Percentiles rank a stretch among this genome's conserved stretches.
These are phyloP conservation scores for Tenebrio molitor DNA, from an alignment of 1,140 invertebrate species.

Conservation along the genomic window DNA sequence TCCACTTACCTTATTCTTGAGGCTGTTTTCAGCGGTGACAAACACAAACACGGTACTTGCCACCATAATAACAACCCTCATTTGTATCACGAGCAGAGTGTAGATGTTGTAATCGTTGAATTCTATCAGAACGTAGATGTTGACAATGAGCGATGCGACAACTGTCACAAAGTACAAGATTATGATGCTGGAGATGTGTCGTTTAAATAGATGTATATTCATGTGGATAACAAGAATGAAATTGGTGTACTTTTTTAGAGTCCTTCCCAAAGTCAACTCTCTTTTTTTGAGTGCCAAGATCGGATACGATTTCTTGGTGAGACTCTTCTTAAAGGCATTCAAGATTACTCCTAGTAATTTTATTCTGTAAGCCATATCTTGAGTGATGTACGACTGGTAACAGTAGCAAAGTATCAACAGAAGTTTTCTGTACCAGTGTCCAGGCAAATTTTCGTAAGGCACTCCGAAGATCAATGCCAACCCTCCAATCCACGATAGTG, in stretches of 20 bases:
- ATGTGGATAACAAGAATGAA: background rate
- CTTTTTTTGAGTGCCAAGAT: background rate
- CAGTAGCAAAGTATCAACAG: background rate
- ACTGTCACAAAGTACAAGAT: background rate
- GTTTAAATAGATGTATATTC: background rate
- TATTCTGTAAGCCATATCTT: background rate
- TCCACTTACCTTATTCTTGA: background rate
- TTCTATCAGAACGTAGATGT: background rate
- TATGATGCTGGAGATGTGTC: background rate
- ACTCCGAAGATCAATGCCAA: background rate
- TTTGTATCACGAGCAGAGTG: background rate
- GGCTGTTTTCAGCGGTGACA: background rate
- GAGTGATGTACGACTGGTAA: background rate
- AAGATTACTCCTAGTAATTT: background rate
- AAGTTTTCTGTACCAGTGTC: background rate
- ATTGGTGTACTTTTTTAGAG: background rate
- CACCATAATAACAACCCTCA: background rate
- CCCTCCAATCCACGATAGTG: background rate
- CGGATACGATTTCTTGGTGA: background rate
- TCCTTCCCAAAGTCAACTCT: background rate
- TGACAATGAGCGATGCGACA: background rate
- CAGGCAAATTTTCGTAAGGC: background rate
- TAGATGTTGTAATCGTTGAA: background rate
- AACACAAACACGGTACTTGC: background rate
- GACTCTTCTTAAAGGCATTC: background rate